Evolutionary conservation across 2,888 invertebrate species (phyloP).

Genomic region (Heterodera filipjevi): DNA sequence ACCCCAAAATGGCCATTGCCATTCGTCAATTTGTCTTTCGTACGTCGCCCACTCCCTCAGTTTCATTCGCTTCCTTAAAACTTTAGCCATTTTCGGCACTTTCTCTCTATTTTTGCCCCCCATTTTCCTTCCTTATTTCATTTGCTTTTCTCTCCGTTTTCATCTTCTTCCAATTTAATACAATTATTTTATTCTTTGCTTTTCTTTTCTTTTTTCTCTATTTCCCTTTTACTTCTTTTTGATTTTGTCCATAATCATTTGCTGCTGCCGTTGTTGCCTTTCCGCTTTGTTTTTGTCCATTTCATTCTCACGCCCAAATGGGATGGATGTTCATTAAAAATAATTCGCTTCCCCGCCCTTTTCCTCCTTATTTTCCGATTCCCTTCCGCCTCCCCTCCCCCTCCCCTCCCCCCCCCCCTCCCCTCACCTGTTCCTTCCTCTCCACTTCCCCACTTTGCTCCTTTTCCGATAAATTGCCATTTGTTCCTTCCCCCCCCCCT

Average conservation of each 20-base stretch:
- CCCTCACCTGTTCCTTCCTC: not conserved
- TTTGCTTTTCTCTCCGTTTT: too few relatives aligned
- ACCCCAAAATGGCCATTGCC: too few relatives aligned
- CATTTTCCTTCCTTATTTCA: too few relatives aligned
- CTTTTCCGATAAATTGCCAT: not conserved
- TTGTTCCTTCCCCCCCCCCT: not conserved
- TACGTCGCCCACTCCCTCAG: too few relatives aligned
- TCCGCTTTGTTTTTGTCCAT: slow-evolving; percentile 14
- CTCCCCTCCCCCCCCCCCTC: not conserved
- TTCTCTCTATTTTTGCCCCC: too few relatives aligned
- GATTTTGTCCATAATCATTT: not conserved
- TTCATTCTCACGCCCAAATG: slow-evolving; percentile 8
- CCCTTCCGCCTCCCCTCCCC: not conserved
- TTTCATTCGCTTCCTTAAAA: too few relatives aligned
- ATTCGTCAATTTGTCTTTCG: too few relatives aligned
- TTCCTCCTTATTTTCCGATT: not conserved
- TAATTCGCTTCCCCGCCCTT: not conserved
- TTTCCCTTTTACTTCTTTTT: too few relatives aligned
- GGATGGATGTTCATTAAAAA: not conserved
- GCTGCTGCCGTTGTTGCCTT: not conserved
- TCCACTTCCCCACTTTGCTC: not conserved
- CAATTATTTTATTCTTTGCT: too few relatives aligned
- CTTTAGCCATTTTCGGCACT: too few relatives aligned
- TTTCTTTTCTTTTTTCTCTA: too few relatives aligned
- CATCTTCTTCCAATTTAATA: too few relatives aligned